Base-by-base conservation (phyloP, 2,888 invertebrate species). In the Eupelmus urozonus region DNA sequence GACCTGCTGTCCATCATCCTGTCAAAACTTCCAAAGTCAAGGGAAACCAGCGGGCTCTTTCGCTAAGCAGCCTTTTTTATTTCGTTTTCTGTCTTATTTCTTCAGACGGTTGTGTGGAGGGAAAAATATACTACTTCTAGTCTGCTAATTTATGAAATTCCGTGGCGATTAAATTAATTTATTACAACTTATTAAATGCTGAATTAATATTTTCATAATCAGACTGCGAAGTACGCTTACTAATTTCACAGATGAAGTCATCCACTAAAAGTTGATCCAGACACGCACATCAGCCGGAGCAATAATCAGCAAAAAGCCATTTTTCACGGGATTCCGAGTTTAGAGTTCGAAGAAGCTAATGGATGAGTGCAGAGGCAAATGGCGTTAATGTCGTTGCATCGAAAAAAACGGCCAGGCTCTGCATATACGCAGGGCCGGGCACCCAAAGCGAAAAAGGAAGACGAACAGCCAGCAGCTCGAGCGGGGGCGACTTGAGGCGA, bases 11-110 rank as follows among this genome's bases (percentile, higher is more conserved):
- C 40, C 73, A 40, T 78, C 73, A 63, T 55, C 49, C 40, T 49
- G 62, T 69, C 73, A 57, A 57, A 57, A 65, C 42, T 51, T 13
- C 45, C 67, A 71, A 70, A 76, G 40, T 63, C 70, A 69, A 76
- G 74, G 66, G 29, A 67, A 62, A 60, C 53, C 27, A 18, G 60
- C 20, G 27, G 57, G 59, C 16, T 34, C 34, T 5, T 34, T 34
- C 27, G n/a, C 20, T 45, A 59, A 70, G 29, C 45, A 34, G 11
- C 16, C 13, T 27, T 55, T 71, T 60, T 42, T 34, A 9, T 45
- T 45, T 45, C 16, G 16, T 16, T 16, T 16, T 45, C 16, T 45
- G 2, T 45, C 13, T 45, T 16, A 16, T 45, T 45, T 16, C 2
- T 45, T 45, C 16, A 34, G 34, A 34, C 9, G 3, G 3, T 34